Evolutionary conservation across 2,113 vertebrate species (phyloP), one percentile per base, ranked within the genome.

Genomic region (Pachycephala philippinensis): DNA sequence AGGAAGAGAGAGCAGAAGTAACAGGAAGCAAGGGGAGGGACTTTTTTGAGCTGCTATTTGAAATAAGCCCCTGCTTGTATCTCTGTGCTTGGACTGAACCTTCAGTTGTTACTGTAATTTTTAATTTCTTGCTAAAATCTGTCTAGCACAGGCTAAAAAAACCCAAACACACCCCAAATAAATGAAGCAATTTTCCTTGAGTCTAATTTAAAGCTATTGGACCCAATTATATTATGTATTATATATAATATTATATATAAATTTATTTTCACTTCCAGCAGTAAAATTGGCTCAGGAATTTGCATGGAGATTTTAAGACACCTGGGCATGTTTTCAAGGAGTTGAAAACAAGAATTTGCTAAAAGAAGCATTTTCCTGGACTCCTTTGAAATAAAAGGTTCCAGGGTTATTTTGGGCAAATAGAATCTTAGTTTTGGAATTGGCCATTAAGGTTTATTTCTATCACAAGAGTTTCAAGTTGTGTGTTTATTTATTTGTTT

Each of bases 91-190:
- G 17, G 23, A 27, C 30, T 21, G 50, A 77, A 77, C 9, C 28
- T 15, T 49, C 11, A 24, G 33, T 45, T 87, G 9, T 66, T 65
- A 35, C 11, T 15, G 27, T 52, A 0, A 49, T 56, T 78, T 81
- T 69, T 42, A 52, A 56, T 39, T 60, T 63, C 24, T 77, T 40
- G 39, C 15, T 70, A 40, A 53, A 78, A 75, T 50, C 35, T 22
- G 2, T 45, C 11, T 79, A 61, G 20, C 30, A 70, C 11, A 59
- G 18, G 35, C 35, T 56, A 35, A 24, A 75, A 44, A 56, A 81
- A 39, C 2, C 2, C 15, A 52, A 52, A 27, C 22, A 27, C 0
- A 1, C 31, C 7, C 20, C 39, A 39, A 31, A 68, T n/a, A 40
- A 89, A 53, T 60, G 9, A 54, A 76, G 7, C 14, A 4, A 31